Base-by-base conservation (phyloP, 2,888 invertebrate genomes). In the Lottia scabra region DNA sequence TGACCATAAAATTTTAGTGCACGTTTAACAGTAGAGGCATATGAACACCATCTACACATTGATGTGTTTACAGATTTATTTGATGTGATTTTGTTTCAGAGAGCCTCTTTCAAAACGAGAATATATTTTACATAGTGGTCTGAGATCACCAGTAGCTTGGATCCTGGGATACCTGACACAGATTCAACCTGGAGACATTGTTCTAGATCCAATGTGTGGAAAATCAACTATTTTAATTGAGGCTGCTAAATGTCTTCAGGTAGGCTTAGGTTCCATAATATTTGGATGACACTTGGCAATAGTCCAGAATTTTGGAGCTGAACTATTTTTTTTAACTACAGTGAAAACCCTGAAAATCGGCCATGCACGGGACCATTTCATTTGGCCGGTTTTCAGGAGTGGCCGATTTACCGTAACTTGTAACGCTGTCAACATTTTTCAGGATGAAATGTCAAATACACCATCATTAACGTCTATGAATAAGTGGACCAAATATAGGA, bases 131-230 rank as follows among this genome's bases (percentile, higher is more conserved):
- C 79, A 80, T 27, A 75, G 78, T 72, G 85, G 85, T n/a, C 75
- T 87, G 43, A 75, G 85, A 68, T 78, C 80, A 62, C 78, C 86
- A 10, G 75, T 87, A 6, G 82, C 84, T 13, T 84, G 82, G 79
- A 85, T 85, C 19, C 83, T 87, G 80, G 74, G 75, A 19, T 65
- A 78, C n/a, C 68, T 83, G 10, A 74, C 77, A 16, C 67, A 77
- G 12, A 76, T 81, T 13, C 71, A 81, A 79, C 81, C 80, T 69
- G 12, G 63, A 45, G 79, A 84, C 68, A 65, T 78, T n/a, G 81
- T 87, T 2, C 64, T 87, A 65, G 87, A 87, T 75, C 87, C 86
- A 3, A 83, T 87, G 84, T 87, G 87, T 83, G 87, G 87, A 3
- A 80, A 81, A 68, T 84, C 77, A 23, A 85, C 85, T 0, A 80